Percentiles rank a stretch among this genome's conserved stretches.
These are phyloP conservation scores for Slavum lentiscoides DNA, from an alignment of 2,888 invertebrate genomes.

Conservation along the genomic window DNA sequence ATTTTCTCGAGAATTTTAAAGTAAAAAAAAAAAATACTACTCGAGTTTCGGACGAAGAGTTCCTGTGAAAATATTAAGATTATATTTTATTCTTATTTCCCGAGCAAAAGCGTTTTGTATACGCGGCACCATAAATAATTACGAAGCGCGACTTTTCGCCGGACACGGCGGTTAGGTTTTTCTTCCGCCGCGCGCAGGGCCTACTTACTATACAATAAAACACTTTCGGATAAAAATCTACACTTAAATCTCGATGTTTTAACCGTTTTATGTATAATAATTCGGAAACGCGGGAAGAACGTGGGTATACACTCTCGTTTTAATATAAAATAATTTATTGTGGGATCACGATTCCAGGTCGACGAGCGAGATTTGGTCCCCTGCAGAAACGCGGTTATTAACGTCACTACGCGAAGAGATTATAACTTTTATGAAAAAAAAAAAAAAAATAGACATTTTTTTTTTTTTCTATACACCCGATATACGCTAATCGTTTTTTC, in stretches of 20 bases:
- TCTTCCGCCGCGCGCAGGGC: slow-evolving; percentile 12
- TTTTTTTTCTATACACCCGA: no score
- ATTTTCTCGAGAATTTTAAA: background rate
- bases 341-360: slow-evolving; percentile 30
- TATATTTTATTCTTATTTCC: slow-evolving; percentile 39
- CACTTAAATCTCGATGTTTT: slow-evolving; percentile 6
- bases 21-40: background rate
- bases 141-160: slow-evolving; percentile 33
- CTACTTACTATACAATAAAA: slow-evolving; percentile 25
- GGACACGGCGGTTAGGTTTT: background rate
- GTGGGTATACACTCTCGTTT: background rate
- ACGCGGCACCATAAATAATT: slow-evolving; percentile 37
- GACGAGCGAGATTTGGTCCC: background rate
- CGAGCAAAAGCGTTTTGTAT: slow-evolving; percentile 18
- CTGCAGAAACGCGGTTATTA: no score
- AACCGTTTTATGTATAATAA: slow-evolving; percentile 1
- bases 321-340: background rate
- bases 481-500: no score
- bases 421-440: no score
- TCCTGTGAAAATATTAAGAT: slow-evolving; percentile 22
- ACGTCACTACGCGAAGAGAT: background rate
- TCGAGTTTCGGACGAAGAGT: slow-evolving; percentile 18
- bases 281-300: background rate
- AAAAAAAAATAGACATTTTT: no score
- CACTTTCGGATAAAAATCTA: slow-evolving; percentile 38